Percentiles rank a stretch among this genome's conserved stretches.
These are phyloP conservation scores for Rutilus rutilus DNA, from an alignment of 2,113 vertebrate species.

Conservation along the genomic window DNA sequence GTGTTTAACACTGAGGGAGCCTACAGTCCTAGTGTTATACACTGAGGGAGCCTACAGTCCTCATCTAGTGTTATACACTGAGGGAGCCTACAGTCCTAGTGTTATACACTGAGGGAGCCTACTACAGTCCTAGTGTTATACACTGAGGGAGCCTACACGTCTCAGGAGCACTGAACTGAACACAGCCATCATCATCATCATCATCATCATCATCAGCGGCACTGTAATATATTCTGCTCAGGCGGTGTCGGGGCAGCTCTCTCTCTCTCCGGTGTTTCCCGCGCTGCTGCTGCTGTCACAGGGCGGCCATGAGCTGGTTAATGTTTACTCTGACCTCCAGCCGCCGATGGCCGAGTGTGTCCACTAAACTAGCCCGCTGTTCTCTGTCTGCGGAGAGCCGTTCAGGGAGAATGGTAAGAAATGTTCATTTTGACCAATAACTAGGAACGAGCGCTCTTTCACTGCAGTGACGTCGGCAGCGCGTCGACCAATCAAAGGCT, in stretches of 20 bases:
- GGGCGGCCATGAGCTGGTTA: slow-evolving; percentile 68
- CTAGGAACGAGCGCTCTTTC: background rate
- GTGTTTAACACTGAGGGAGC: too few relatives aligned
- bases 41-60: too few relatives aligned
- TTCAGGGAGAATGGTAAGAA: slow-evolving; percentile 74
- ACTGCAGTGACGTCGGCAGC: background rate
- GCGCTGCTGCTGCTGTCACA: background rate
- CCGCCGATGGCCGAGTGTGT: slow-evolving; percentile 49
- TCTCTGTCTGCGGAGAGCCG: slow-evolving; percentile 32
- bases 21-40: too few relatives aligned
- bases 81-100: too few relatives aligned
- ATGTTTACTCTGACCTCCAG: slow-evolving; percentile 68
- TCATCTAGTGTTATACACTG: too few relatives aligned
- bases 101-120: too few relatives aligned
- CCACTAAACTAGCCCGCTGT: slow-evolving; percentile 34
- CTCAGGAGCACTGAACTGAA: too few relatives aligned
- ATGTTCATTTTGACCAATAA: background rate
- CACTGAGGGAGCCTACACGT: too few relatives aligned
- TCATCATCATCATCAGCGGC: too few relatives aligned
- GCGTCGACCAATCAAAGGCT: slow-evolving; percentile 10
- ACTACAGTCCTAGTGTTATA: too few relatives aligned
- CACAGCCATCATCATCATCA: too few relatives aligned
- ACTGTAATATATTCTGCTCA: slow-evolving; percentile 50
- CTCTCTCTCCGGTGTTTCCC: background rate
- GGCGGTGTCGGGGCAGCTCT: slow-evolving; percentile 66